Conservation (phyloP, 2,888 invertebrate species). For the Leucoptera coffeella region DNA sequence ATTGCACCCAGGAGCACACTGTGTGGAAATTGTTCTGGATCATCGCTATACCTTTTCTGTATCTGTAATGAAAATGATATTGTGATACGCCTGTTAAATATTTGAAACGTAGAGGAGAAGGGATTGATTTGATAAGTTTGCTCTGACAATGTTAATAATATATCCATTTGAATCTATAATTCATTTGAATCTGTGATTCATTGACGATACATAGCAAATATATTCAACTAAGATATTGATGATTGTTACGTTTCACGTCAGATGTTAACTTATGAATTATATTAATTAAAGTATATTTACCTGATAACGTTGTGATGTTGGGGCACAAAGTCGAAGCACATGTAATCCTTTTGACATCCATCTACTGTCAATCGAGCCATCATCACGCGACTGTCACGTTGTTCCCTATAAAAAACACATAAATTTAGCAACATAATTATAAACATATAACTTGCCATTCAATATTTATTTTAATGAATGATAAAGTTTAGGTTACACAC, state of each 20-base stretch:
- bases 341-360: conserved; percentile 94
- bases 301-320: conserved; percentile 84
- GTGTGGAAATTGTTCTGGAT: conserved; percentile 88
- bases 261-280: no score
- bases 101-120: no score
- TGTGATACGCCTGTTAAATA: neutral
- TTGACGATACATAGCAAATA: no score
- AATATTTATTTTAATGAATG: neutral
- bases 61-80: conserved; percentile 42
- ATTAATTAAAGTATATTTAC: neutral
- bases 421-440: conserved; percentile 7
- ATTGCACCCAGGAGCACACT: conserved; percentile 92
- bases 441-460: conserved; percentile 1
- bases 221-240: neutral
- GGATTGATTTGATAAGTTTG: no score
- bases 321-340: conserved; percentile 94
- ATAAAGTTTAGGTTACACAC: neutral
- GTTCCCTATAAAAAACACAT: conserved; percentile 53
- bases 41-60: conserved; percentile 79
- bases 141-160: no score
- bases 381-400: conserved; percentile 85
- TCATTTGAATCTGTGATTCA: no score
- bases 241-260: no score
- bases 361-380: conserved; percentile 96
- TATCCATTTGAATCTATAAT: no score